A percentile compares a stretch with the other conserved stretches of the same genome.
Conservation (phyloP, 1,140 invertebrate species). For the Drosophila kikkawai region DNA sequence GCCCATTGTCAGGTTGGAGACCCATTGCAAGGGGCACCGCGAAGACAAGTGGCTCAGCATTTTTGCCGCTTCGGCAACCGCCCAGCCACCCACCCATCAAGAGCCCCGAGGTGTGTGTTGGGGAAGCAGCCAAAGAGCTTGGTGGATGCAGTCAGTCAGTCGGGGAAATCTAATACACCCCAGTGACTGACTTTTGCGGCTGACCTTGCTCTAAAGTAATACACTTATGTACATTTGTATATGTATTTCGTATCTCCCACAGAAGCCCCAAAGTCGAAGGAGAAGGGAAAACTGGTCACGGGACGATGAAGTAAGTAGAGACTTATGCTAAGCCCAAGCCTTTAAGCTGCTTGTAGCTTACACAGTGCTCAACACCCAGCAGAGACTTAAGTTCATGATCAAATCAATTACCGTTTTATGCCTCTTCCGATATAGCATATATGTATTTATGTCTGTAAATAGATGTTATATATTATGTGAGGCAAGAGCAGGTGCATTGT, state of each 20-base stretch:
- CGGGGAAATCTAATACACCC: slow-evolving; percentile 62
- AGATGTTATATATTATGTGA: background rate
- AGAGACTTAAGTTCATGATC: slow-evolving; percentile 71
- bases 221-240: background rate
- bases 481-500: slow-evolving; percentile 54
- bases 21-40: slow-evolving; percentile 21
- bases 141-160: slow-evolving; percentile 2
- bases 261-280: slow-evolving; percentile 47
- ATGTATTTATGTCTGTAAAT: background rate
- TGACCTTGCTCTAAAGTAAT: slow-evolving; percentile 70
- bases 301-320: slow-evolving; percentile 64
- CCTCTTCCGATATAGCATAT: slow-evolving; percentile 26
- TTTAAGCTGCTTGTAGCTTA: slow-evolving; percentile 30
- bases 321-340: slow-evolving; percentile 24
- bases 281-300: slow-evolving; percentile 34
- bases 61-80: slow-evolving; percentile 70
- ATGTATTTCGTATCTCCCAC: slow-evolving; percentile 26
- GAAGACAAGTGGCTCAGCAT: slow-evolving; percentile 66
- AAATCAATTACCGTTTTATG: slow-evolving; percentile 62
- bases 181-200: slow-evolving; percentile 60
- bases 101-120: background rate
- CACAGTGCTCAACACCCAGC: slow-evolving; percentile 29
- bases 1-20: slow-evolving; percentile 23
- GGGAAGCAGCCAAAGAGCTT: background rate
- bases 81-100: slow-evolving; percentile 10